Conservation (phyloP, 2,113 vertebrate species). For the Tragelaphus buxtoni region DNA sequence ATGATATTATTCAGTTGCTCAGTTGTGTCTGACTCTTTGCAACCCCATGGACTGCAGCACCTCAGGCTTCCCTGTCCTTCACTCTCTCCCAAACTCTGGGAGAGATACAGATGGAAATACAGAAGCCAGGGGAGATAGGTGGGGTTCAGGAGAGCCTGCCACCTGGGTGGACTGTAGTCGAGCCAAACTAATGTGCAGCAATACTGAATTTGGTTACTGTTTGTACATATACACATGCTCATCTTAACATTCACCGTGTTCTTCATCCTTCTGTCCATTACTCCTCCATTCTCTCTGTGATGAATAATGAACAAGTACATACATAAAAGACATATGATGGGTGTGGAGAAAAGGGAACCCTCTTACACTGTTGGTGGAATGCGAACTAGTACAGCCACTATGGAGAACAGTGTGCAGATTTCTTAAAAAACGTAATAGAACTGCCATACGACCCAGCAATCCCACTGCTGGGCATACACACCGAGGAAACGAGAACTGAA, state of each 20-base stretch:
- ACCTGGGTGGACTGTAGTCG: neutral
- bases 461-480: neutral
- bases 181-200: neutral
- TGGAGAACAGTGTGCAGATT: neutral
- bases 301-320: neutral
- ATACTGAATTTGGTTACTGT: neutral
- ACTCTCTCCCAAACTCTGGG: neutral
- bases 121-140: neutral
- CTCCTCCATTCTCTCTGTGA: neutral
- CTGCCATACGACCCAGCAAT: neutral
- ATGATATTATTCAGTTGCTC: neutral
- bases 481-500: neutral
- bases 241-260: neutral
- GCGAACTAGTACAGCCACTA: neutral
- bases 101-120: neutral
- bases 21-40: neutral
- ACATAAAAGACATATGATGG: neutral
- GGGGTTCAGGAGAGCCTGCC: neutral
- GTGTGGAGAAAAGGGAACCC: neutral
- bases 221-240: neutral
- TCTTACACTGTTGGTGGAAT: neutral
- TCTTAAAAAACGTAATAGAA: neutral
- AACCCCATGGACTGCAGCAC: neutral
- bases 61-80: neutral
- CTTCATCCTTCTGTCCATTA: neutral